These are phyloP conservation scores for Calcarius ornatus DNA, from an alignment of 2,113 vertebrate genomes.

Conservation along the genomic window DNA sequence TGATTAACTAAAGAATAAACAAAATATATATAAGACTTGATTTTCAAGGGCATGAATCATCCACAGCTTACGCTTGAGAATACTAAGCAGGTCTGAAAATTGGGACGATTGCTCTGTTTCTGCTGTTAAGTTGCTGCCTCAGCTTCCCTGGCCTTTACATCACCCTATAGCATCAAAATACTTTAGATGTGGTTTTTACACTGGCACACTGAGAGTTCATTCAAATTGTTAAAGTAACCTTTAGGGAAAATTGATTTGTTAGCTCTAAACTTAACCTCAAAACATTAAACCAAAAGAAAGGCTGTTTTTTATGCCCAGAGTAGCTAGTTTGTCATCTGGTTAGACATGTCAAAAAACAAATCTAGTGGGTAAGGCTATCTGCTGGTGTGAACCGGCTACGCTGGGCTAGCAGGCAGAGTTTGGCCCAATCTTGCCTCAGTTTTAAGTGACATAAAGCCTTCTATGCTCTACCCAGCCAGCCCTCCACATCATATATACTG, in stretches of 20 bases:
- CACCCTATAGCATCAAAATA: not conserved
- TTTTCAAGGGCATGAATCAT: constrained; percentile 18
- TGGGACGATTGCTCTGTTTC: not conserved
- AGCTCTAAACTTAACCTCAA: not conserved
- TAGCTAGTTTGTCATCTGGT: not conserved
- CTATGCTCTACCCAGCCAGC: not conserved
- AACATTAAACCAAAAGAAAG: not conserved
- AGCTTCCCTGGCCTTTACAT: not conserved
- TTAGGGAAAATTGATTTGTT: not conserved
- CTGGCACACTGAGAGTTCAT: not conserved
- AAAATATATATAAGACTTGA: not conserved
- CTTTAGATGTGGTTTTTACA: not conserved
- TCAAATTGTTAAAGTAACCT: not conserved
- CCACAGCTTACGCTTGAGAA: not conserved
- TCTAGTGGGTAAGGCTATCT: not conserved
- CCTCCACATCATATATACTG: not conserved
- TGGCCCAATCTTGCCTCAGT: not conserved
- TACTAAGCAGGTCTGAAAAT: not conserved
- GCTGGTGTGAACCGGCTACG: not conserved
- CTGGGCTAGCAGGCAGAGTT: not conserved
- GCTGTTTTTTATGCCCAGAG: not conserved
- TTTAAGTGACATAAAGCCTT: not conserved
- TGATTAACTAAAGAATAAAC: constrained; percentile 11
- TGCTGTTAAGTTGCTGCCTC: not conserved
- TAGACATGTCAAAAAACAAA: not conserved